Evolutionary conservation across 2,113 vertebrate species (phyloP).

Genomic region (Isurus oxyrinchus): DNA sequence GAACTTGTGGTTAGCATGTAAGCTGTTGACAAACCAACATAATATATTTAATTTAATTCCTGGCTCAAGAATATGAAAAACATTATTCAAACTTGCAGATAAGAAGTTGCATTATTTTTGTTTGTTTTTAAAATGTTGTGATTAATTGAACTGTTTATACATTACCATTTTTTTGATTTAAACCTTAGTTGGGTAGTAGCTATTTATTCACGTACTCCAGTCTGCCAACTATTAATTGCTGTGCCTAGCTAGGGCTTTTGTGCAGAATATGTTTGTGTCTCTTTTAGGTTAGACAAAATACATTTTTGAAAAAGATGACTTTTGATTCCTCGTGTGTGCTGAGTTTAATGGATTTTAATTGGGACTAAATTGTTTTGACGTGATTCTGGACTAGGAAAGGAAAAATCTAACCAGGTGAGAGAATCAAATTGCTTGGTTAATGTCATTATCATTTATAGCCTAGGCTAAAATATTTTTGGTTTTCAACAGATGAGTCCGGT

Average conservation of each 20-base stretch:
- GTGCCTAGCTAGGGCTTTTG: neutral
- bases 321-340: neutral
- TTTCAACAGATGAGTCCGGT: slow-evolving; percentile 59
- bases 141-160: neutral
- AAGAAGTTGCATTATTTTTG: neutral
- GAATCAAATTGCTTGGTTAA: neutral
- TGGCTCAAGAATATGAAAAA: neutral
- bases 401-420: neutral
- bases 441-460: neutral
- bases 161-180: neutral
- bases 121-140: neutral
- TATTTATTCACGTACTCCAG: neutral
- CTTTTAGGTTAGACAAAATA: neutral
- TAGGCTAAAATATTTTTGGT: neutral
- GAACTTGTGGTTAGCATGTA: neutral
- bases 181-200: neutral
- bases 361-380: neutral
- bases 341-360: neutral
- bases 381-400: neutral
- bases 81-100: neutral
- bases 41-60: neutral
- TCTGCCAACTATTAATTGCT: neutral
- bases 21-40: no score
- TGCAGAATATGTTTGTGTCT: neutral
- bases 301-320: neutral